Evolutionary conservation across 2,113 vertebrate species (phyloP).

Genomic region (Nerophis ophidion): DNA sequence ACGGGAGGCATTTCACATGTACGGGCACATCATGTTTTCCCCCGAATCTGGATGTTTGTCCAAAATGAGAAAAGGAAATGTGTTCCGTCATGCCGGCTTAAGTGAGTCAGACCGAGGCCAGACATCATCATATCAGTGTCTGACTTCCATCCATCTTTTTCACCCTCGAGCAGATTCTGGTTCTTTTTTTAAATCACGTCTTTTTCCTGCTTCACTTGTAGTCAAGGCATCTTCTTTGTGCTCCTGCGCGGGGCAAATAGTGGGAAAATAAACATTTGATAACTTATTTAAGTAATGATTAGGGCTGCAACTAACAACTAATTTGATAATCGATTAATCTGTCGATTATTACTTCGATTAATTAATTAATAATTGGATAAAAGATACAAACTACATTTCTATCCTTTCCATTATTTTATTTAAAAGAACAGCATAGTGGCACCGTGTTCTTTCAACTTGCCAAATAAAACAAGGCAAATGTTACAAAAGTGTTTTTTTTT

Average conservation of each 20-base stretch:
- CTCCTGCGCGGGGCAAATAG: not conserved
- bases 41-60: not conserved
- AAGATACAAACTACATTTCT: no score
- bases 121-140: slow-evolving; percentile 24
- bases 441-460: no score
- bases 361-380: no score
- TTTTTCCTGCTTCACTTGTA: not conserved
- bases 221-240: slow-evolving; percentile 1
- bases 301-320: no score
- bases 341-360: no score
- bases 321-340: no score
- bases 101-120: slow-evolving; percentile 17
- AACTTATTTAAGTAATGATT: no score
- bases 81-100: slow-evolving; percentile 18
- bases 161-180: not conserved
- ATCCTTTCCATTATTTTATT: no score
- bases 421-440: no score
- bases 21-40: not conserved
- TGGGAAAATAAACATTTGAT: no score
- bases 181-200: not conserved
- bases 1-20: not conserved
- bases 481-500: no score
- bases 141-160: slow-evolving; percentile 5
- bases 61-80: slow-evolving; percentile 32
- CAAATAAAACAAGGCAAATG: no score